Evolutionary conservation across 2,797 vertebrate genomes (phyloP).

Genomic region (Helarctos malayanus): DNA sequence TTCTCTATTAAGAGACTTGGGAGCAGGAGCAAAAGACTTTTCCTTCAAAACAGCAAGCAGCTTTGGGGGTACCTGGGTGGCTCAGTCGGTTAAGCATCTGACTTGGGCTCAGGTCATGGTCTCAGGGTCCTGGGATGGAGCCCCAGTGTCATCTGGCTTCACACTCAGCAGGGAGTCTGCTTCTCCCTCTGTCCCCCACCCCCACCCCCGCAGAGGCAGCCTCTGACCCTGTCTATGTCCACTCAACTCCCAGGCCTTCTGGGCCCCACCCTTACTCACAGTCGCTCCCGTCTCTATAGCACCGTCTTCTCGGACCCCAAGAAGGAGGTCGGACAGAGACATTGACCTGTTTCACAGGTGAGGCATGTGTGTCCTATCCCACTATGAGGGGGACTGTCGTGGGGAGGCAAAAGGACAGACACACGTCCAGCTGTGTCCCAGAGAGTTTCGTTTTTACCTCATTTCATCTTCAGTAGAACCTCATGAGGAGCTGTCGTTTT

Average conservation of each 20-base stretch:
- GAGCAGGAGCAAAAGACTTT: background rate
- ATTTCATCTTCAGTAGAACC: background rate
- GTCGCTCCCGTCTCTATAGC: accelerated
- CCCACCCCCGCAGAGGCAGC: background rate
- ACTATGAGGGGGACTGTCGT: accelerated
- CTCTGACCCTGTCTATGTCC: background rate
- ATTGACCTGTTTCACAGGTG: background rate
- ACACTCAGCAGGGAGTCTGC: background rate
- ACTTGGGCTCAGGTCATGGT: background rate
- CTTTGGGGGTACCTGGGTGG: background rate
- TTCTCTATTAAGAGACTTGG: background rate
- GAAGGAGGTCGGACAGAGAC: background rate
- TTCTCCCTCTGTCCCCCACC: background rate
- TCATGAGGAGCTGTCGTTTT: background rate
- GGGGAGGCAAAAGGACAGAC: background rate
- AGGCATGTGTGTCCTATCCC: background rate
- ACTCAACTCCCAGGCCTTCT: background rate
- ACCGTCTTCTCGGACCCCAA: background rate
- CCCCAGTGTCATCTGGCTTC: background rate
- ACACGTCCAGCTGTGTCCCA: background rate
- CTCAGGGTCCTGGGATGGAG: background rate
- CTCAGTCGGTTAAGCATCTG: background rate
- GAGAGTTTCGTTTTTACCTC: slow-evolving; percentile 42
- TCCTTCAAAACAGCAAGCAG: background rate
- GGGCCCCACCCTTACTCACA: background rate